phyloP scores from a whole-genome alignment of 2,888 invertebrate species.

The Napeogenes sylphis region DNA sequence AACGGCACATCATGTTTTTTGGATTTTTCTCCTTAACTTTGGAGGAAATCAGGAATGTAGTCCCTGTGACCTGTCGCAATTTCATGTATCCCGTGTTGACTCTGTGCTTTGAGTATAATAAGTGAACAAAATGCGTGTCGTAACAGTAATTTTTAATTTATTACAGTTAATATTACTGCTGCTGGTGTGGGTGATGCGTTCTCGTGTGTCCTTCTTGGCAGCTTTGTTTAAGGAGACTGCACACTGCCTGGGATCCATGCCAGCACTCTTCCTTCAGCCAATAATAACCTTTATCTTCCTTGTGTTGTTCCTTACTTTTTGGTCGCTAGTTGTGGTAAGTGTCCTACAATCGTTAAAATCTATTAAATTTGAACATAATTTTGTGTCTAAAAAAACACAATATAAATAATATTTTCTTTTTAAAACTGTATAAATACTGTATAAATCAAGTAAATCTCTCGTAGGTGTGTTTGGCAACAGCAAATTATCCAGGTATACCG shows the following conservation, averaged over 20 bases:
- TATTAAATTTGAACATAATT: not conserved
- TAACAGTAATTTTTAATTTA: not conserved
- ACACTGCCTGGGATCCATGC: constrained; percentile 89
- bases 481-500: constrained; percentile 83
- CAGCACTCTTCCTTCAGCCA: constrained; percentile 90
- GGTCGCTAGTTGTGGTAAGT: constrained; percentile 90
- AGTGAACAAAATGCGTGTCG: too few species aligned
- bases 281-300: constrained; percentile 88
- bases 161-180: constrained; percentile 83
- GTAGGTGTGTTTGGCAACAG: constrained; percentile 86
- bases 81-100: too few species aligned
- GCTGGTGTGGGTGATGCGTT: constrained; percentile 86
- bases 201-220: constrained; percentile 88
- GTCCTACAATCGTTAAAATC: constrained; percentile 22
- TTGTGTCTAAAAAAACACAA: not conserved
- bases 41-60: too few species aligned
- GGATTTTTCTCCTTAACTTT: too few species aligned
- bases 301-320: constrained; percentile 88
- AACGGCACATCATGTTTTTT: too few species aligned
- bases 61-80: too few species aligned
- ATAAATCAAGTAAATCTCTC: constrained; percentile 28
- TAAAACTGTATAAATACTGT: constrained; percentile 1
- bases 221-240: constrained; percentile 94
- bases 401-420: not conserved
- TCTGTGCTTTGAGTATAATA: too few species aligned